These are phyloP conservation scores for Trichonephila clavata DNA, from an alignment of 1,140 invertebrate species.

Conservation along the genomic window DNA sequence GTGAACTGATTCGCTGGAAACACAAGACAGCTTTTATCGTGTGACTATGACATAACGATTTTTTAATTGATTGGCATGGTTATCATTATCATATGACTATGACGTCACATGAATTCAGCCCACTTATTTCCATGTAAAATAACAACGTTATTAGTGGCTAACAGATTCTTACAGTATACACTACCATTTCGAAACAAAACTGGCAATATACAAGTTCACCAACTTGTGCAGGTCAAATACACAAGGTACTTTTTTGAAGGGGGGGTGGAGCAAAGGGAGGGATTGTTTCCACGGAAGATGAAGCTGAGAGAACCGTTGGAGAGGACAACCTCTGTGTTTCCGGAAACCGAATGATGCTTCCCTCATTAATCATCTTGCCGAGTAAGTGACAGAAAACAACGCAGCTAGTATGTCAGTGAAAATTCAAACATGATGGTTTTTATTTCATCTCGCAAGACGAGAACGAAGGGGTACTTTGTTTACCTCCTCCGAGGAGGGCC, in stretches of 20 bases:
- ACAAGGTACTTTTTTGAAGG: neutral
- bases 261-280: neutral
- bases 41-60: too few relatives aligned
- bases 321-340: neutral
- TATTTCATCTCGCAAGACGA: constrained; percentile 38
- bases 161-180: too few relatives aligned
- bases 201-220: neutral
- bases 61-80: too few relatives aligned
- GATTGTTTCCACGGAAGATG: neutral
- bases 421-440: constrained; percentile 46
- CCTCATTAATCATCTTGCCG: constrained; percentile 56
- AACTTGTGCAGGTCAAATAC: neutral
- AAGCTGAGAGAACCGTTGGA: neutral
- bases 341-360: constrained; percentile 8
- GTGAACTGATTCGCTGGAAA: too few relatives aligned
- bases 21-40: too few relatives aligned
- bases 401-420: constrained; percentile 49
- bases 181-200: too few relatives aligned
- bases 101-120: too few relatives aligned
- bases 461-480: constrained; percentile 18
- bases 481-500: neutral
- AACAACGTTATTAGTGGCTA: too few relatives aligned
- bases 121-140: too few relatives aligned
- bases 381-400: constrained; percentile 61
- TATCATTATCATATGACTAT: too few relatives aligned